Evolutionary conservation across 2,113 vertebrate species (phyloP).

Genomic region (Psephotus haematonotus): DNA sequence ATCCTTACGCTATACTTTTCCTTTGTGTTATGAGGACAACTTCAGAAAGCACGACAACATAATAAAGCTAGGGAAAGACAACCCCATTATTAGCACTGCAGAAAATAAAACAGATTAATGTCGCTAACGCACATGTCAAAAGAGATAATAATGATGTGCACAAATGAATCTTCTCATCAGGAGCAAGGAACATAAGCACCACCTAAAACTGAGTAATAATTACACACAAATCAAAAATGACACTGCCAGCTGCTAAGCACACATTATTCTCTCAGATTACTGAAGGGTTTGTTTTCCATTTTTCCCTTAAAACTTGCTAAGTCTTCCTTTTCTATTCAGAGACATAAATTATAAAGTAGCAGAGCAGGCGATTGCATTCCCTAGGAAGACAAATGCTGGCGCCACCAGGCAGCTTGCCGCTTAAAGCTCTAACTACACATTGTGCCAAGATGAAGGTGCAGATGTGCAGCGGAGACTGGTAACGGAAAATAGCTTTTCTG

Average conservation of each 20-base stretch:
- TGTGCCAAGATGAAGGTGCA: conserved; percentile 24
- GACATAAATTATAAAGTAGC: conserved; percentile 77
- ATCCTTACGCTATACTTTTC: conserved; percentile 53
- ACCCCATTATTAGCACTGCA: conserved; percentile 72
- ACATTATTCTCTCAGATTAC: conserved; percentile 64
- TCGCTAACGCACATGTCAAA: conserved; percentile 68
- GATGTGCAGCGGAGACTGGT: conserved; percentile 5
- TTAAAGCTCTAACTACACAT: not conserved
- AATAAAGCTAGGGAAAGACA: conserved; percentile 75
- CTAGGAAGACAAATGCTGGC: conserved; percentile 47
- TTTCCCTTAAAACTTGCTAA: conserved; percentile 61
- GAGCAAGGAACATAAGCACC: conserved; percentile 69
- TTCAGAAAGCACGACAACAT: conserved; percentile 64
- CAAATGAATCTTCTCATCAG: conserved; percentile 74
- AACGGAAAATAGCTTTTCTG: not conserved
- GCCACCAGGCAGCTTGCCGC: not conserved
- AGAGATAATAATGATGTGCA: conserved; percentile 75
- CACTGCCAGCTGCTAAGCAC: conserved; percentile 73
- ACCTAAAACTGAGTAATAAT: conserved; percentile 74
- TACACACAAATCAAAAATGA: conserved; percentile 73
- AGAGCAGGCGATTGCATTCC: conserved; percentile 4
- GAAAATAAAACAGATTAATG: conserved; percentile 79
- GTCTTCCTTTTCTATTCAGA: conserved; percentile 69
- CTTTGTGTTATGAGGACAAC: conserved; percentile 64
- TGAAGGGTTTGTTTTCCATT: conserved; percentile 74